Percentiles rank a stretch among this genome's conserved stretches.
Evolutionary conservation across 2,888 invertebrate genomes (phyloP).

Genomic region (Eupithecia abbreviata): DNA sequence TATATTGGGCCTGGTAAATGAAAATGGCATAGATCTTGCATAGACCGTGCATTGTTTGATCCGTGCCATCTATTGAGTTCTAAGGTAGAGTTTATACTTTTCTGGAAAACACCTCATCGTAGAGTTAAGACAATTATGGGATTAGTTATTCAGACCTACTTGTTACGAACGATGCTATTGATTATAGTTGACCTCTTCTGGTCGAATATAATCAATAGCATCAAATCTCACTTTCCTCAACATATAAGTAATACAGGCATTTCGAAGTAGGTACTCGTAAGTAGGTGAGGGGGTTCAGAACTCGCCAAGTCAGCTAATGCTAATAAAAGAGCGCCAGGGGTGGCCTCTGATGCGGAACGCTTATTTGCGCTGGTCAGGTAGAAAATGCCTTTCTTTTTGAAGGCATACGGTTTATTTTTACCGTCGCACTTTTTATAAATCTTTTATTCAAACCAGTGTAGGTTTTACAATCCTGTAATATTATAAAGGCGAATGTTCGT

Average conservation of each 20-base stretch:
- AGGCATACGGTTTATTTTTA: slow-evolving; percentile 3
- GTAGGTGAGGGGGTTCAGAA: slow-evolving; percentile 40
- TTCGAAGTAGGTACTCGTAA: neutral
- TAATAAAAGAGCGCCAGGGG: slow-evolving; percentile 68
- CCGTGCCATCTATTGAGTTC: no score
- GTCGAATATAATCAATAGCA: neutral
- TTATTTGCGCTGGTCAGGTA: slow-evolving; percentile 28
- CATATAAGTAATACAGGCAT: neutral
- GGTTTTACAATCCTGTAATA: neutral
- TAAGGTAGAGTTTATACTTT: no score
- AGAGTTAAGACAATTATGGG: neutral
- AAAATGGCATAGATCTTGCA: no score
- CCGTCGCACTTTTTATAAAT: neutral
- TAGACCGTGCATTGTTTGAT: no score
- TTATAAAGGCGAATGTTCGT: no score
- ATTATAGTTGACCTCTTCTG: no score
- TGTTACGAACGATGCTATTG: neutral
- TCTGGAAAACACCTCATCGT: no score
- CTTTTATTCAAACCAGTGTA: neutral
- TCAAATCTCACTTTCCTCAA: slow-evolving; percentile 1
- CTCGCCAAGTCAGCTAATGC: slow-evolving; percentile 73
- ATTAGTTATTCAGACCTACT: neutral
- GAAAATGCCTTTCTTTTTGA: slow-evolving; percentile 12
- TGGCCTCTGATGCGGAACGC: slow-evolving; percentile 47
- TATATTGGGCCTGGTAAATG: no score